Conservation (phyloP, 2,888 invertebrate genomes). For the Tyria jacobaeae region DNA sequence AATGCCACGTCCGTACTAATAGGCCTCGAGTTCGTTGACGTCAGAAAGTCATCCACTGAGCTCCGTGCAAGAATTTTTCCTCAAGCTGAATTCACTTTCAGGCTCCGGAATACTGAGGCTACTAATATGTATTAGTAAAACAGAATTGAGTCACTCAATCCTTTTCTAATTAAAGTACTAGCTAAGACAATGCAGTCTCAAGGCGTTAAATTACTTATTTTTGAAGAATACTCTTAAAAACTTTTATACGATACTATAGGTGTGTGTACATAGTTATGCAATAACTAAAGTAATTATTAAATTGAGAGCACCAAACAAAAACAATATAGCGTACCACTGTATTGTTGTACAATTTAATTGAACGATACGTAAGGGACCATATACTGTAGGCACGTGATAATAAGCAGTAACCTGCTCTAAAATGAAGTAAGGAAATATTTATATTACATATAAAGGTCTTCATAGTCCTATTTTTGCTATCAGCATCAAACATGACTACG, state of each 20-base stretch:
- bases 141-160: too few relatives aligned
- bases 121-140: too few relatives aligned
- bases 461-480: background rate
- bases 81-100: too few relatives aligned
- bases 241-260: too few relatives aligned
- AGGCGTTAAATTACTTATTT: too few relatives aligned
- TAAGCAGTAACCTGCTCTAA: slow-evolving; percentile 23
- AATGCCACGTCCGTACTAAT: slow-evolving; percentile 6
- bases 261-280: too few relatives aligned
- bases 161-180: too few relatives aligned
- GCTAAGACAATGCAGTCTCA: too few relatives aligned
- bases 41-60: slow-evolving; percentile 11
- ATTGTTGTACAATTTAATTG: slow-evolving; percentile 43
- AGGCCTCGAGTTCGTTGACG: slow-evolving; percentile 18
- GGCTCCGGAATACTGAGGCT: too few relatives aligned
- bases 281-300: slow-evolving; percentile 19
- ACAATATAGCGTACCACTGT: slow-evolving; percentile 11
- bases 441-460: background rate
- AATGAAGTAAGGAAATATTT: background rate
- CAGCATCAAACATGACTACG: background rate
- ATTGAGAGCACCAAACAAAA: slow-evolving; percentile 22
- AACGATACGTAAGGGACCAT: slow-evolving; percentile 41
- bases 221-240: too few relatives aligned
- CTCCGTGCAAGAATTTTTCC: background rate
- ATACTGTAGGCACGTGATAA: slow-evolving; percentile 27